Conservation (phyloP, 2,888 invertebrate genomes). For the Pherbina coryleti region DNA sequence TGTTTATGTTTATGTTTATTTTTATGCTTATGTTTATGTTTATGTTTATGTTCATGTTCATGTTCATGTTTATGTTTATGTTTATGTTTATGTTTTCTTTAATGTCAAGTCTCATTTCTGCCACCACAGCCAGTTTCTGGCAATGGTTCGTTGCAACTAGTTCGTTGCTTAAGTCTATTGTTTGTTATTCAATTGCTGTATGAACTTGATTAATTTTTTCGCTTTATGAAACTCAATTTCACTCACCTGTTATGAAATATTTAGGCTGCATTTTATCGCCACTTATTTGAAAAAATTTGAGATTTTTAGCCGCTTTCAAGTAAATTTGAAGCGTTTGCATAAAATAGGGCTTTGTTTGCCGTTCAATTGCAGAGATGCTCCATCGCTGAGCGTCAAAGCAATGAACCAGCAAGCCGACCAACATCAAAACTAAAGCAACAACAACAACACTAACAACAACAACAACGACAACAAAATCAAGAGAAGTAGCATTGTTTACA, state of each 20-base stretch:
- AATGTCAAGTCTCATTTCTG: no score
- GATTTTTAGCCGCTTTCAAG: background rate
- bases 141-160: no score
- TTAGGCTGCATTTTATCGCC: no score
- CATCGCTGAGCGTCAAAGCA: background rate
- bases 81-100: no score
- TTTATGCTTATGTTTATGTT: no score
- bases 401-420: background rate
- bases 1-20: no score
- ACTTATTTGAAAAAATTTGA: background rate
- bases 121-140: background rate
- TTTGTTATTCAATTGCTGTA: background rate
- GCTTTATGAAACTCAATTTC: no score
- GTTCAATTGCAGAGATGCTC: constrained; percentile 11
- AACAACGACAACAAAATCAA: background rate
- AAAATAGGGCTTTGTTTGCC: background rate
- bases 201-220: no score
- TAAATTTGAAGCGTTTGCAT: background rate
- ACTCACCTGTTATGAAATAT: no score
- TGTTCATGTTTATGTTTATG: no score
- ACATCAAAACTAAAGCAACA: background rate
- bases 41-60: no score
- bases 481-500: background rate
- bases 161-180: no score
- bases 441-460: background rate